Base-by-base conservation (phyloP, 2,888 invertebrate genomes). In the Melipona bicolor region DNA sequence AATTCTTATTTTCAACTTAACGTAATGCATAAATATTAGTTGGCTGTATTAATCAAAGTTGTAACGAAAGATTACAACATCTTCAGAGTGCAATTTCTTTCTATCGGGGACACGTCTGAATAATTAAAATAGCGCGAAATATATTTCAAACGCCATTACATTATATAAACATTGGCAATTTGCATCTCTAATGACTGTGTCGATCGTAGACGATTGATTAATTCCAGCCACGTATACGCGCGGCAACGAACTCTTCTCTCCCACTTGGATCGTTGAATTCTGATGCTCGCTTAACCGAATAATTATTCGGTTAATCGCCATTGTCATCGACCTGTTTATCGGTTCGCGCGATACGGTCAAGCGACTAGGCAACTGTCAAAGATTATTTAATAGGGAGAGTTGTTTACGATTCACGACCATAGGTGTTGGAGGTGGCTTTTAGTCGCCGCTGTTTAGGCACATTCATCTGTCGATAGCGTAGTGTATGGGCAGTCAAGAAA, bases 291-390 rank as follows among this genome's bases (percentile, higher is more conserved):
- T 79, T 86, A 85, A 82, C 77, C 81, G 82, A 82, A 83, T 86
- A 83, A 86, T 86, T 86, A 86, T 85, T 76, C 86, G 83, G 77
- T 85, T 85, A 85, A 85, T 82, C 86, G 79, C 62, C 61, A 82
- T 82, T 85, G 79, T 86, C 79, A 72, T 59, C 64, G 84, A 69
- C 75, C 84, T 79, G 69, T 74, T 79, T 75, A 84, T 67, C 77
- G 61, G 61, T 74, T 72, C 54, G 32, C 49, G 54, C 68, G 70
- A 77, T 49, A 67, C 62, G 69, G 62, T 67, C 65, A 50, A 65
- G 36, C 61, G 62, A 36, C 54, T 49, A 52, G 50, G 52, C n/a
- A 15, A 21, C 54, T 49, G 62, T 84, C 84, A 76, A 84, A 84
- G 75, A 75, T 84, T 84, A 82, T 56, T 72, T 68, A 43, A 64